Base-by-base conservation (phyloP, 2,888 invertebrate species). In the Ferrisia virgata region DNA sequence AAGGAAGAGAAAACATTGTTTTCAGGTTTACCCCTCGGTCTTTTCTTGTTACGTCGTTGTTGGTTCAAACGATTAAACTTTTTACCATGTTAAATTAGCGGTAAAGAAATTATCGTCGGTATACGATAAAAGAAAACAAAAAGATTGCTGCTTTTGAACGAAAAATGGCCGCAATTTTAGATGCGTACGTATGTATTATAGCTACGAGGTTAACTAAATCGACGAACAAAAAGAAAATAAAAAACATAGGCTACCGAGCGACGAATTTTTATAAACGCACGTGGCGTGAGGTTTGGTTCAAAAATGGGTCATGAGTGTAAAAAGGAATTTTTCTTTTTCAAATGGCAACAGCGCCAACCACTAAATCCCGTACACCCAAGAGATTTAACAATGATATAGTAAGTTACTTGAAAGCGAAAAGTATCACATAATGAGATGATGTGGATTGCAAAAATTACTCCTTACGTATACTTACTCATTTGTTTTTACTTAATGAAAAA, bases 71-170 rank as follows among this genome's bases (percentile, higher is more conserved):
- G 58, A 64, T 64, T 64, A 64, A 64, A 64, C 58, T 64, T 64
- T 64, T 64, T 64, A 64, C 58, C 9, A 64, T 28, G 58, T 64
- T 64, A 64, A 64, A 64, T 64, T 64, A 64, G 28, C 58, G 58
- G 58, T 64, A 64, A 64, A 64, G 58, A 64, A 64, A 64, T 64
- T 28, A 28, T 64, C n/a, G n/a, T n/a, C n/a, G n/a, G n/a, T n/a
- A n/a, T n/a, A n/a, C n/a, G n/a, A 28, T 64, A 64, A 64, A 64
- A 64, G 58, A 64, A 64, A 64, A 64, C 58, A 64, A 64, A 64
- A 64, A 64, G 58, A 64, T 64, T 6, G 58, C 47, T 47, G 47
- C 18, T 47, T 47, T 47, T 47, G 47, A 47, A 47, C 58, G 58
- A 22, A 28, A 28, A 28, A 28, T 28, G 28, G 58, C 58, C 28